Conservation (phyloP, 2,797 vertebrate species). For the Pelodytes ibericus region DNA sequence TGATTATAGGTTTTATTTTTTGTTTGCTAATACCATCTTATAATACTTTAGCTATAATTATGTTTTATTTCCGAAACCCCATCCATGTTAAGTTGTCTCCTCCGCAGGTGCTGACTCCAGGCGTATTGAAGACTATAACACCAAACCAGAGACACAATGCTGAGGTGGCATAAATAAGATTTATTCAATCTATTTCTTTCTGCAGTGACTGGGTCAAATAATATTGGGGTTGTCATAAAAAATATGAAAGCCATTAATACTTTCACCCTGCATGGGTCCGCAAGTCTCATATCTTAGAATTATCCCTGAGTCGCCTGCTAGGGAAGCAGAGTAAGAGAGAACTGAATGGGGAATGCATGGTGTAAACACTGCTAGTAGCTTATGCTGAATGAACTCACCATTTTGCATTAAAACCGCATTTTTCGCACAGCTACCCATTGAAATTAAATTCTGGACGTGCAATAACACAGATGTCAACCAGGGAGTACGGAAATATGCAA, state of each 20-base stretch:
- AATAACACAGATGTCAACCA: conserved; percentile 31
- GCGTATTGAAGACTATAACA: conserved; percentile 27
- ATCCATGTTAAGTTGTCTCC: not conserved
- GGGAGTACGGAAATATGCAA: not conserved
- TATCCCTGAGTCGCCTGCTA: conserved; percentile 15
- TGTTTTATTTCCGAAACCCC: conserved; percentile 10
- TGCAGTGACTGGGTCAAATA: conserved; percentile 49
- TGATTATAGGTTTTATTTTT: too few species aligned
- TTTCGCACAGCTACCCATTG: not conserved
- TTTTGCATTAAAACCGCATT: conserved; percentile 29
- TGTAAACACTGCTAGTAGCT: conserved; percentile 19
- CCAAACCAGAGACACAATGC: conserved; percentile 43
- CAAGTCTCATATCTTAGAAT: conserved; percentile 38
- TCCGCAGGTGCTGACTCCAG: conserved; percentile 24
- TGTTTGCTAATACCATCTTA: too few species aligned
- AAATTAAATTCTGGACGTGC: conserved; percentile 36
- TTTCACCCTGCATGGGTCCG: conserved; percentile 39
- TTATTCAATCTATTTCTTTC: conserved; percentile 43
- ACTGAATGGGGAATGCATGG: conserved; percentile 12
- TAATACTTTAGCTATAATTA: too few species aligned
- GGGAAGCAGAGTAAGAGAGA: conserved; percentile 21
- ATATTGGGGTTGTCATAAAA: conserved; percentile 21
- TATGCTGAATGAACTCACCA: conserved; percentile 17
- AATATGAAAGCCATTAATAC: conserved; percentile 39
- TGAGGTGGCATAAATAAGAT: conserved; percentile 56